These are phyloP conservation scores for Aphodius sticticus DNA, from an alignment of 2,888 invertebrate species.

Conservation along the genomic window DNA sequence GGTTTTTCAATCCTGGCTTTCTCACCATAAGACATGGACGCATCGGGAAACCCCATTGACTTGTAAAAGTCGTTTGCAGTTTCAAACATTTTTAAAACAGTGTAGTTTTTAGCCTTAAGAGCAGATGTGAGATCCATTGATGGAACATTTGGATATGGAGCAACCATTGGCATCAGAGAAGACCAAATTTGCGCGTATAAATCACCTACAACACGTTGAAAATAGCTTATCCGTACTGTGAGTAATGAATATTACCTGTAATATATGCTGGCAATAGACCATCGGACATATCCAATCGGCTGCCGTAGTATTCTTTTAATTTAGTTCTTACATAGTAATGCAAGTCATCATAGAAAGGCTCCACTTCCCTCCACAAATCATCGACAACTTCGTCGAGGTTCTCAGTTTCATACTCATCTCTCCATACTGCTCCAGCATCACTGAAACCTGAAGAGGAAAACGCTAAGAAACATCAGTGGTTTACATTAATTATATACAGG, in stretches of 20 bases:
- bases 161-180: constrained; percentile 61
- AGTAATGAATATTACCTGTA: constrained; percentile 58
- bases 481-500: too few relatives aligned
- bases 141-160: constrained; percentile 58
- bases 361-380: constrained; percentile 66
- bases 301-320: constrained; percentile 63
- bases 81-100: constrained; percentile 64
- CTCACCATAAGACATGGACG: constrained; percentile 67
- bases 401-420: constrained; percentile 59
- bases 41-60: constrained; percentile 67
- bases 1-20: constrained; percentile 65
- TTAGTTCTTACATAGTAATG: constrained; percentile 70
- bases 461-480: too few relatives aligned
- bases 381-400: constrained; percentile 56
- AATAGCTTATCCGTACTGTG: background rate
- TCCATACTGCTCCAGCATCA: constrained; percentile 64
- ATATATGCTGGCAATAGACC: constrained; percentile 74
- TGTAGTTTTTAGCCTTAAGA: constrained; percentile 58
- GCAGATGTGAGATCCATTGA: constrained; percentile 64
- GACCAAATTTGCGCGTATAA: constrained; percentile 73
- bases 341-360: constrained; percentile 69
- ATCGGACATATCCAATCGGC: constrained; percentile 58
- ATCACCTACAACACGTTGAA: constrained; percentile 49
- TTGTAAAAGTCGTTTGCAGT: constrained; percentile 69
- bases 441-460: constrained; percentile 54